These are phyloP conservation scores for Enteromius afrohamiltoni DNA, from an alignment of 2,797 vertebrate genomes.

Conservation along the genomic window DNA sequence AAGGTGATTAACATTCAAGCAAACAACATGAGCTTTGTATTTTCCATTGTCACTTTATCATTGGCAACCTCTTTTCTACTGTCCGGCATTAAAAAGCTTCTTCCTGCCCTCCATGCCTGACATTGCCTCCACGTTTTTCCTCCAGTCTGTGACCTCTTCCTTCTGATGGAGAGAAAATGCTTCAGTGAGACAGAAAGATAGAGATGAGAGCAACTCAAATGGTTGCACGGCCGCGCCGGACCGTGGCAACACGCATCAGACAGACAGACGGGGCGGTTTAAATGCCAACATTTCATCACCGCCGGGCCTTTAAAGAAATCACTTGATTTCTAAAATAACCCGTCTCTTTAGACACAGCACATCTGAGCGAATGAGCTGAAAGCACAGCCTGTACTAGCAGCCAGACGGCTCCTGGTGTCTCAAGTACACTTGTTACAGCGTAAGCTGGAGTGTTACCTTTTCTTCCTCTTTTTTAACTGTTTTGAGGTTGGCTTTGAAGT, in stretches of 20 bases:
- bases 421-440: not conserved
- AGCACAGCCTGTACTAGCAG: conserved; percentile 8
- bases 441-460: conserved; percentile 60
- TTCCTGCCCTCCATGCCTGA: conserved; percentile 70
- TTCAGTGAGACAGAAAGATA: conserved; percentile 39
- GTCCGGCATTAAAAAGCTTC: conserved; percentile 64
- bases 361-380: conserved; percentile 33
- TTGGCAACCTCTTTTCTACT: conserved; percentile 30
- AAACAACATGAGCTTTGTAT: not conserved
- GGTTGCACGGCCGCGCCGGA: conserved; percentile 1
- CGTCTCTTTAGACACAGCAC: not conserved
- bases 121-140: conserved; percentile 71
- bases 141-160: conserved; percentile 70
- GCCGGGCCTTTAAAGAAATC: conserved; percentile 21
- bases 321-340: conserved; percentile 22
- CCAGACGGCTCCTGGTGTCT: not conserved
- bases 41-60: not conserved
- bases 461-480: conserved; percentile 71
- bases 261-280: conserved; percentile 28
- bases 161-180: conserved; percentile 57
- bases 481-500: conserved; percentile 73
- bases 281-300: conserved; percentile 35
- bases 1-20: not conserved
- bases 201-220: conserved; percentile 44
- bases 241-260: not conserved